Base-by-base conservation (phyloP, 1,140 invertebrate species). In the Drosophila sp. region DNA sequence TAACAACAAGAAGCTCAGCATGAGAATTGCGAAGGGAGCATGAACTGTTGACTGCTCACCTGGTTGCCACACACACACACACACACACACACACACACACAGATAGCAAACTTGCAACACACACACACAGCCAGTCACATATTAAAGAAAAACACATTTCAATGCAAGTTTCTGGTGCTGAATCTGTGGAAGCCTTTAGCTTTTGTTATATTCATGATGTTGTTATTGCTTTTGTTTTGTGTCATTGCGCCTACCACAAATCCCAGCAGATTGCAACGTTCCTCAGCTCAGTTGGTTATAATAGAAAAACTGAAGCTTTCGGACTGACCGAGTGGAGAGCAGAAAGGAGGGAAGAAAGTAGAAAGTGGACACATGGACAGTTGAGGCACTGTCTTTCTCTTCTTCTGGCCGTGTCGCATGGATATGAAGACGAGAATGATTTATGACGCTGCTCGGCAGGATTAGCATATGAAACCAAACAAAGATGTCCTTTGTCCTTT, bases 401-500 rank as follows among this genome's bases (percentile, higher is more conserved):
- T n/a, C n/a, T 25, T 32, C n/a, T 25, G 51, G 27, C 40, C 25
- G 38, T 54, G 64, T 67, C 54, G 71, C 65, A 38, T 56, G 56
- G 41, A 41, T 43, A 40, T 45, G 53, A 21, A 66, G 5, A 43
- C 50, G 8, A 36, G 50, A 29, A 53, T 87, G 82, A 86, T 86
- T 86, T 86, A 86, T 87, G 83, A 70, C 72, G 72, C 78, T 73
- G 77, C 67, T 76, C 66, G 65, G 54, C 64, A 72, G 82, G 82
- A 89, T 89, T 86, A 86, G 82, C 82, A 86, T 87, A 89, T 79
- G 83, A 76, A 79, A 70, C 83, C 72, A 86, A 87, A 89, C 83
- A 86, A 76, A 87, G 80, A 74, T 72, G 80, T 63, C 79, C 21
- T 21, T 21, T 72, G 80, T 63, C 79, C 21, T 21, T 21, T 83